phyloP scores from a whole-genome alignment of 2,888 invertebrate species.

The Antheraea yamamai region DNA sequence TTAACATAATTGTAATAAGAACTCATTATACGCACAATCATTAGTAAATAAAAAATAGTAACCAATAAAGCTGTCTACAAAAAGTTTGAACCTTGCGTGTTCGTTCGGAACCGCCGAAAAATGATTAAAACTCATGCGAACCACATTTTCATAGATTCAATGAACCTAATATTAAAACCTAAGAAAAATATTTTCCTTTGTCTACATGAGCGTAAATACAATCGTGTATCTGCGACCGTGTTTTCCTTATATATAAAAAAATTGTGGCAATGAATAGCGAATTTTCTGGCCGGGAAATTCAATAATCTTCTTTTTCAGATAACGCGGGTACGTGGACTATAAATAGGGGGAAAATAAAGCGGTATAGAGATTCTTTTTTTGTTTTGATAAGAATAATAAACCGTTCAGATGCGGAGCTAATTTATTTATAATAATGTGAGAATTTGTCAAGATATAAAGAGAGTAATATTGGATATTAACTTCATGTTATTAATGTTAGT shows the following conservation, averaged over 20 bases:
- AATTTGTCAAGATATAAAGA: too few species aligned
- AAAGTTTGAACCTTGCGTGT: slow-evolving; percentile 35
- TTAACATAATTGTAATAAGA: slow-evolving; percentile 9
- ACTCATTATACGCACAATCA: too few species aligned
- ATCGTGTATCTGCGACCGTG: slow-evolving; percentile 52
- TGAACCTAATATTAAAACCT: slow-evolving; percentile 49
- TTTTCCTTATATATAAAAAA: slow-evolving; percentile 56
- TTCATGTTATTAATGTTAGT: too few species aligned
- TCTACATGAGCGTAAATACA: slow-evolving; percentile 40
- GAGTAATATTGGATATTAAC: too few species aligned
- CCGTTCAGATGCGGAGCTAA: neutral
- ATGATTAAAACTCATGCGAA: slow-evolving; percentile 9
- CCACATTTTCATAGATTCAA: slow-evolving; percentile 39
- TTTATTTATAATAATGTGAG: too few species aligned
- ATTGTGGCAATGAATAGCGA: slow-evolving; percentile 48
- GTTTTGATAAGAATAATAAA: slow-evolving; percentile 19
- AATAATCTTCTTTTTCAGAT: slow-evolving; percentile 44
- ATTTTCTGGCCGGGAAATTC: slow-evolving; percentile 46
- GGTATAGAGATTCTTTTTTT: slow-evolving; percentile 26
- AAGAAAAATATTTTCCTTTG: slow-evolving; percentile 49
- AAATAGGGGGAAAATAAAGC: slow-evolving; percentile 21
- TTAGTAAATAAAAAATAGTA: slow-evolving; percentile 15
- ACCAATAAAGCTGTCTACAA: slow-evolving; percentile 38
- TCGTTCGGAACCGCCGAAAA: slow-evolving; percentile 21
- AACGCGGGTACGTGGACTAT: slow-evolving; percentile 30